phyloP scores from a whole-genome alignment of 1,140 invertebrate genomes.

The Drosophila bifasciata region DNA sequence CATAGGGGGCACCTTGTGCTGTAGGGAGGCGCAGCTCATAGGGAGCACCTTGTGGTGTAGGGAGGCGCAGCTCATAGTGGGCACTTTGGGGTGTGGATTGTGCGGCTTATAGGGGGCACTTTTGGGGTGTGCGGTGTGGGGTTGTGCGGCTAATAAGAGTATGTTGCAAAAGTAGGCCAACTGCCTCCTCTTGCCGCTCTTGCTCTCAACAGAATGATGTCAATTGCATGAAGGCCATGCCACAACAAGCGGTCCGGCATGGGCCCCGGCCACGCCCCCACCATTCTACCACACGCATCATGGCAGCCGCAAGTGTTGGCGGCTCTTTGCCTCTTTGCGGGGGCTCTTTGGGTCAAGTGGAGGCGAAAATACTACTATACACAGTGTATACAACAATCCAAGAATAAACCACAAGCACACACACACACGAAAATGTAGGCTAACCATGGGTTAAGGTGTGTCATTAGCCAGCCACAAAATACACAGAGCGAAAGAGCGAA shows the following conservation, averaged over 20 bases:
- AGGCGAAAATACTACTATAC: slow-evolving; percentile 16
- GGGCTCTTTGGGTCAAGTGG: slow-evolving; percentile 68
- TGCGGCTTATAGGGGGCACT: too few relatives aligned
- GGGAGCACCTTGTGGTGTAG: too few relatives aligned
- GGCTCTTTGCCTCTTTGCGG: slow-evolving; percentile 20
- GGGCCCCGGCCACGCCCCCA: too few relatives aligned
- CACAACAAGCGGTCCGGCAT: slow-evolving; percentile 8
- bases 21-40: too few relatives aligned
- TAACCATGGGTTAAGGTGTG: slow-evolving; percentile 68
- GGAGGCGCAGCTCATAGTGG: too few relatives aligned
- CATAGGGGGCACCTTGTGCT: too few relatives aligned
- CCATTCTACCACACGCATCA: slow-evolving; percentile 6
- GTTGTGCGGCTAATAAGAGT: too few relatives aligned
- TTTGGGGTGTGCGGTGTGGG: not conserved
- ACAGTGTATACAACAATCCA: slow-evolving; percentile 38
- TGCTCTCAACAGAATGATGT: slow-evolving; percentile 50
- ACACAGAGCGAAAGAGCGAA: not conserved
- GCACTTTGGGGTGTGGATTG: too few relatives aligned
- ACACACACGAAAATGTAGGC: slow-evolving; percentile 52
- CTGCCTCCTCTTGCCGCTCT: slow-evolving; percentile 10
- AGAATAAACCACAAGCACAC: slow-evolving; percentile 42
- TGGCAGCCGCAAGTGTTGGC: slow-evolving; percentile 1
- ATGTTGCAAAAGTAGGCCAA: slow-evolving; percentile 63
- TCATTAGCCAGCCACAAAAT: slow-evolving; percentile 59
- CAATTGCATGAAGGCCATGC: slow-evolving; percentile 71